These are phyloP conservation scores for Ectropis crepuscularia DNA, from an alignment of 2,888 invertebrate species.

Conservation along the genomic window DNA sequence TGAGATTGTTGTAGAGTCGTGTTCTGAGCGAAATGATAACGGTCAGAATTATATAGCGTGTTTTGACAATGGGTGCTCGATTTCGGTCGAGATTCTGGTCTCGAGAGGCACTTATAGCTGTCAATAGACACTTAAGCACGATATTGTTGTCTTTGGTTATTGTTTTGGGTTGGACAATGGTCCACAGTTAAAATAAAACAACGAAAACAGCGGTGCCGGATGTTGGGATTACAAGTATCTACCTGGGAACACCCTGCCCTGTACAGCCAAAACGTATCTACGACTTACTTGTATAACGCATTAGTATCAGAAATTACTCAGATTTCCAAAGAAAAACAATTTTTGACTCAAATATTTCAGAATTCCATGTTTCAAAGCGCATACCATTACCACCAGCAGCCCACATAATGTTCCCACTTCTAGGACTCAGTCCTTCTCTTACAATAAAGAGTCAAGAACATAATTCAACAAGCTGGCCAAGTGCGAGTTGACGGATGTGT, in stretches of 20 bases:
- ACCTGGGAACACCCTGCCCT: constrained; percentile 30
- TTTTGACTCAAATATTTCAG: no score
- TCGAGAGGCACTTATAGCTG: constrained; percentile 25
- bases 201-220: constrained; percentile 22
- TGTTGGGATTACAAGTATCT: constrained; percentile 24
- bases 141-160: constrained; percentile 29
- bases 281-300: no score
- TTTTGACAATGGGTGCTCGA: constrained; percentile 27
- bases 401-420: no score
- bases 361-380: no score
- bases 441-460: no score
- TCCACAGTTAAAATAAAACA: constrained; percentile 30
- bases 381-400: no score
- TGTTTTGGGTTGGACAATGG: constrained; percentile 19
- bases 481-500: no score
- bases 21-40: constrained; percentile 5
- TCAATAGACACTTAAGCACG: constrained; percentile 30
- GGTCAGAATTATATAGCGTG: constrained; percentile 16
- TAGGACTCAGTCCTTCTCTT: no score
- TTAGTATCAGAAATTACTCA: no score
- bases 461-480: no score
- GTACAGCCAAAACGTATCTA: background rate
- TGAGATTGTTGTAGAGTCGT: background rate
- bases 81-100: constrained; percentile 17
- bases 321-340: no score